A percentile compares a stretch with the other conserved stretches of the same genome.
Evolutionary conservation across 2,797 vertebrate genomes (phyloP).

Genomic region (Myotis planiceps): DNA sequence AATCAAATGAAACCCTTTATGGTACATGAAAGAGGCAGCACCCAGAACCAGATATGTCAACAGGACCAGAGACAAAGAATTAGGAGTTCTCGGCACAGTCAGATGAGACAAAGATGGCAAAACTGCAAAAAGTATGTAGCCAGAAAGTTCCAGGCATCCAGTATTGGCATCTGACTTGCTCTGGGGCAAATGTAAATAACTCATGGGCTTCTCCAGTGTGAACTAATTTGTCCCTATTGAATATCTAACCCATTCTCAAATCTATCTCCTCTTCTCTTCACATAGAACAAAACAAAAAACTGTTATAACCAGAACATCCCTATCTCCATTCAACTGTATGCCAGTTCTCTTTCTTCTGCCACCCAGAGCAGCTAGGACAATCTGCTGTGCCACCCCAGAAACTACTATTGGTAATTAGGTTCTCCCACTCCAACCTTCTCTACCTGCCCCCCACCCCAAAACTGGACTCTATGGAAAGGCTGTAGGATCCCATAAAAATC

Average conservation of each 20-base stretch:
- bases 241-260: not conserved
- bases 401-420: not conserved
- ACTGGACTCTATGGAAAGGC: not conserved
- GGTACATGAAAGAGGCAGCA: not conserved
- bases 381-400: not conserved
- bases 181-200: not conserved
- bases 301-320: not conserved
- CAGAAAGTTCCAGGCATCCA: not conserved
- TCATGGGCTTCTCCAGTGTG: not conserved
- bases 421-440: not conserved
- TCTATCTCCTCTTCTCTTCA: not conserved
- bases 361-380: not conserved
- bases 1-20: slow-evolving; percentile 18
- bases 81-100: not conserved
- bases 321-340: not conserved
- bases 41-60: not conserved
- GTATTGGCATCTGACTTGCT: not conserved
- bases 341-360: not conserved
- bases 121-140: not conserved
- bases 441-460: not conserved
- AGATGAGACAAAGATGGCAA: not conserved
- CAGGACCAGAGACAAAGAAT: not conserved
- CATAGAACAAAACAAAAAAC: not conserved
- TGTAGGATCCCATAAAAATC: slow-evolving; percentile 10
- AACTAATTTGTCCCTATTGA: not conserved